Conservation (phyloP, 2,113 vertebrate species). For the Vireo altiloquus region DNA sequence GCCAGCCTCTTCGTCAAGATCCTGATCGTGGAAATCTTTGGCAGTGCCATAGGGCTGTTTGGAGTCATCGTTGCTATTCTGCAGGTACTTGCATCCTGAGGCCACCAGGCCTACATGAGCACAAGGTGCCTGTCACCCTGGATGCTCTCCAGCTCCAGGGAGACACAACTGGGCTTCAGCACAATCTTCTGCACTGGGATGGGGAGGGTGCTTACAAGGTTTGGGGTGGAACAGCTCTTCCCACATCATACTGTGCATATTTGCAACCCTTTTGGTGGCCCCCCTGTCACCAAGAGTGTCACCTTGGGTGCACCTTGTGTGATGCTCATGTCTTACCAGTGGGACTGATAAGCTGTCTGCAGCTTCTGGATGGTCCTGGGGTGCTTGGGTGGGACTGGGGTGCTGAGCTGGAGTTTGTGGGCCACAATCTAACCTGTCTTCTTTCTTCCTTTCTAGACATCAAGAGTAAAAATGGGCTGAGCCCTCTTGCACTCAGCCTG, state of each 20-base stretch:
- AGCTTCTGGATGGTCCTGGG: background rate
- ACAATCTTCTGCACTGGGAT: background rate
- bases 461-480: constrained; percentile 99
- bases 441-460: constrained; percentile 79
- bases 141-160: background rate
- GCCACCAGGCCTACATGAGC: background rate
- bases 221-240: background rate
- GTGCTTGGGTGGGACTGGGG: background rate
- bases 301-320: background rate
- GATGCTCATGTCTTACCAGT: rapidly evolving
- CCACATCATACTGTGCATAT: background rate
- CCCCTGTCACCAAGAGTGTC: rapidly evolving
- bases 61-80: constrained; percentile 97
- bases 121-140: background rate
- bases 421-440: background rate
- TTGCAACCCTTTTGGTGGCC: background rate
- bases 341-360: background rate
- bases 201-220: background rate
- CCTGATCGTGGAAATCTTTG: constrained; percentile 98
- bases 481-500: background rate
- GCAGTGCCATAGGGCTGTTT: constrained; percentile 96
- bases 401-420: background rate
- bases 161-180: background rate
- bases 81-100: constrained; percentile 79
- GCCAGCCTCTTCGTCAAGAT: constrained; percentile 97